Evolutionary conservation across 2,113 vertebrate genomes (phyloP), one percentile per base, ranked within the genome.

Genomic region (Sapajus apella): DNA sequence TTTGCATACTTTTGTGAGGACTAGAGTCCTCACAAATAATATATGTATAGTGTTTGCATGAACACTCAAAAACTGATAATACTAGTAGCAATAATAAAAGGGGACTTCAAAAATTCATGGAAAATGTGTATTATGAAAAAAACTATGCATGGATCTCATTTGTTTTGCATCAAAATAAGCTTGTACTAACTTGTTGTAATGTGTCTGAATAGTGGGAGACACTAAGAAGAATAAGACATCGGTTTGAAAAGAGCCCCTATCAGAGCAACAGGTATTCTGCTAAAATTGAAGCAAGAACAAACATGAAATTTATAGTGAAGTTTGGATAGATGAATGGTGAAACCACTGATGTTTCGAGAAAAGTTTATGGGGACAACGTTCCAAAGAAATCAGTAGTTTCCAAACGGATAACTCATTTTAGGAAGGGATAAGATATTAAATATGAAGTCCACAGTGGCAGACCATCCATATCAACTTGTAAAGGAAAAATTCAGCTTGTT

Each of bases 1-100:
- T 89, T 87, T 18, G 52, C 16, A 87, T 64, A 68, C 20, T 13
- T 76, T 90, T 90, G 17, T 76, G 70, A 90, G 25, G 9, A 76
- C 20, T 85, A 75, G 27, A 92, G 23, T 68, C 37, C 37, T 40
- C 37, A 40, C 37, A 40, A 40, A 40, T 87, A 83, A 61, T 52
- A 1, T 35, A 70, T 56, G 12, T 20, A 55, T 27, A 83, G 23
- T 70, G 27, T 61, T 87, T 73, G 40, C 58, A 80, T 10, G 58
- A 87, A 89, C 50, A 81, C 61, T 95, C 8, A 35, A 87, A 95
- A 87, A 56, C 27, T 93, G 17, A 81, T 37, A 68, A 45, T 91
- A 30, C 2, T 68, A 72, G 35, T 40, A 64, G 11, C 27, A 40
- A 64, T 66, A 80, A 76, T 89, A 95, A 16, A 30, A 76, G 75